Evolutionary conservation across 2,797 vertebrate genomes (phyloP), one percentile per base, ranked within the genome.

Genomic region (Chelon auratus): DNA sequence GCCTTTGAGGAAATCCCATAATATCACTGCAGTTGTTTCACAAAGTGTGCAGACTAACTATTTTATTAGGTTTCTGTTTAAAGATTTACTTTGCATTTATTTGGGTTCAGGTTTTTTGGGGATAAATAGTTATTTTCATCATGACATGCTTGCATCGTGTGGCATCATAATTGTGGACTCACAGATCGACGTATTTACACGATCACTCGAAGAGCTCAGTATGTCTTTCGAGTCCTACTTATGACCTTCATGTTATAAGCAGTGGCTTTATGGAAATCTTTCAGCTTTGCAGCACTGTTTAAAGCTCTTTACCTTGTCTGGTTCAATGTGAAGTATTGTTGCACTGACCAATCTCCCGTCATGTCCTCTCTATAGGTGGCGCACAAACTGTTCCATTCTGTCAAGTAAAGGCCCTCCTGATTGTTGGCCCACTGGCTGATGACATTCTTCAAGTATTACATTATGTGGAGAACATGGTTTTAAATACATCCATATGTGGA

Each of bases 381-480:
- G 14, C 92, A 94, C 84, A 94, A 94, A 78, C 78, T 95, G 20
- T 95, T 95, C 71, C 88, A 94, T 76, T 91, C 93, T 4, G 77
- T 94, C 61, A 95, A 95, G 90, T 95, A 78, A 94, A 90, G 55
- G 63, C 43, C 18, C 17, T 43, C 43, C 22, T 48, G 56, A 20
- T 57, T 20, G 62, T 42, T 39, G 51, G 68, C 68, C 51, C 7
- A 7, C 26, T 61, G 73, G 37, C 76, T 67, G 59, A 77, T 60
- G 57, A 17, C 56, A 61, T 78, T 84, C 84, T 78, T 78, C 73
- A 81, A 42, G 64, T 61, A 58, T 43, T 60, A 45, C 78, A 58
- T 43, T 60, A 45, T 79, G 30, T 58, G 43, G 53, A 84, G 43
- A 80, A 64, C 26, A 18, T 81, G 62, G 71, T 86, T 83, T 85